These are phyloP conservation scores for Pedetes capensis DNA, from an alignment of 2,113 vertebrate genomes.

Conservation along the genomic window DNA sequence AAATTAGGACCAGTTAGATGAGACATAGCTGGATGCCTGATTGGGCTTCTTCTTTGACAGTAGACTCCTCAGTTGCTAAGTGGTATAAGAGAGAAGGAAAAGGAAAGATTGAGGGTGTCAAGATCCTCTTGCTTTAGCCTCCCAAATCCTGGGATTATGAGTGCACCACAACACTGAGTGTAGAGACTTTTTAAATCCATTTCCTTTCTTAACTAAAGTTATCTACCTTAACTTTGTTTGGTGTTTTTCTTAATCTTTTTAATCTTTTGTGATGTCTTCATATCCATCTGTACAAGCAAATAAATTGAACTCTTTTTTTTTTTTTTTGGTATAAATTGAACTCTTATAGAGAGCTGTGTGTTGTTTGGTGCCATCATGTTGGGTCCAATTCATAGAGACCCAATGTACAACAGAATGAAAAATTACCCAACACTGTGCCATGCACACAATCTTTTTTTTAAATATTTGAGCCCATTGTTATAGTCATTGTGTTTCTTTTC, in stretches of 20 bases:
- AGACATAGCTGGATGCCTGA: not conserved
- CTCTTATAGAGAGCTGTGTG: not conserved
- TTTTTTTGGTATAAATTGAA: not conserved
- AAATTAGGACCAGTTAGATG: not conserved
- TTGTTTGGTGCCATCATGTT: no score
- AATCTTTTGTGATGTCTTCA: not conserved
- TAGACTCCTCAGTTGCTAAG: not conserved
- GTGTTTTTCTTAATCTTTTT: not conserved
- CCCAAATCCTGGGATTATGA: no score
- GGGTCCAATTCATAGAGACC: no score
- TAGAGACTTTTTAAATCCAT: not conserved
- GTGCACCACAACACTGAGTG: not conserved
- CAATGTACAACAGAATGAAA: no score
- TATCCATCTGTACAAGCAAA: not conserved
- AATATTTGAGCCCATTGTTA: no score
- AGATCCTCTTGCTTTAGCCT: not conserved
- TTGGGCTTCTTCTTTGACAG: not conserved
- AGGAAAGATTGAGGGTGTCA: not conserved
- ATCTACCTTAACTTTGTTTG: not conserved
- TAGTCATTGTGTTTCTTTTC: no score
- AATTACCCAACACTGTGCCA: no score
- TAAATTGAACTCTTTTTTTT: not conserved
- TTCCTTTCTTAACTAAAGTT: conserved; percentile 41
- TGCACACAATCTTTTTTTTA: no score
- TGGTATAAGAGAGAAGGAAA: not conserved